Base-by-base conservation (phyloP, 2,888 invertebrate species). In the Onchidella celtica region DNA sequence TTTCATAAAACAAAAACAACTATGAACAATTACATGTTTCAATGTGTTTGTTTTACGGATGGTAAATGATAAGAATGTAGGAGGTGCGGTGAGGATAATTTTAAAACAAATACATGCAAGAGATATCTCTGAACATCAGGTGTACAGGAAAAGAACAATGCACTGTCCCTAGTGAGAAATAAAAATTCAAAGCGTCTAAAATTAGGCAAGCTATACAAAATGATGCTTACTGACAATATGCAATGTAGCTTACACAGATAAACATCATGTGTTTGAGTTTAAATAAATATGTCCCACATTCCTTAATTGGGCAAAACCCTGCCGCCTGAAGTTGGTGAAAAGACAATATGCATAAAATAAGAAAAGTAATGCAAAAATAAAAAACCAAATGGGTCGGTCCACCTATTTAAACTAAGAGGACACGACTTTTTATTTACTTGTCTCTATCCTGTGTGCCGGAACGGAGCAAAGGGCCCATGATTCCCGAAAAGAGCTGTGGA, bases 401-500 rank as follows among this genome's bases (percentile, higher is more conserved):
- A 38, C 40, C 4, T 17, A 47, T 47, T 17, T 55, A 29, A 55
- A 24, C 2, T 59, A 14, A 61, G 36, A 29, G 55, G 34, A 61
- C 24, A 69, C 4, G 40, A 81, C 27, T 55, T 2, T n/a, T 66
- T 1, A 79, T 72, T 75, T 81, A 81, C 81, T 81, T 81, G 81
- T 81, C 65, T 70, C 34, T 75, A 57, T 81, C 68, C 69, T 75
- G 65, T 59, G 69, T 11, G 47, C 68, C 69, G 47, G 73, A 66
- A 55, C 27, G 75, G 27, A 69, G 61, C 59, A 66, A 57, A 81
- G 59, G 61, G 61, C 69, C 14, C 47, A 66, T 38, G 65, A 74
- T 59, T 69, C 27, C 63, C 36, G 59, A 38, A 63, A 81, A 24
- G n/a, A 75, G 65, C 81, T 81, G 81, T 81, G 81, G 81, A 81